Conservation (phyloP, 2,113 vertebrate species). For the Charina bottae region DNA sequence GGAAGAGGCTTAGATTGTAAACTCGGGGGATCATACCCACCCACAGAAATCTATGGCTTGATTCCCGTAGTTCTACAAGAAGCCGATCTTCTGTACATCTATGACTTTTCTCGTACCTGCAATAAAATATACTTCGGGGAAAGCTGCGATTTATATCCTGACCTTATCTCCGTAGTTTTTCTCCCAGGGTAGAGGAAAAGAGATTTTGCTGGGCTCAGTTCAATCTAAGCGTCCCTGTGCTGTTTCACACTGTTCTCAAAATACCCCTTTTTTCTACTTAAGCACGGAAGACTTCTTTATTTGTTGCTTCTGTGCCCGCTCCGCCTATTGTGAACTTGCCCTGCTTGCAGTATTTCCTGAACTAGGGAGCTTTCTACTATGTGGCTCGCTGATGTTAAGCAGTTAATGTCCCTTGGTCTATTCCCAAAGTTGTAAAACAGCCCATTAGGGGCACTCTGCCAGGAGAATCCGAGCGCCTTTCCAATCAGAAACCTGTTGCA, state of each 20-base stretch:
- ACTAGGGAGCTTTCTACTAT: slow-evolving; percentile 59
- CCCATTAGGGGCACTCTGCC: slow-evolving; percentile 63
- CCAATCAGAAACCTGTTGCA: slow-evolving; percentile 51
- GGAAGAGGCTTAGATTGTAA: too few species aligned
- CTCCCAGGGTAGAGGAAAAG: too few species aligned
- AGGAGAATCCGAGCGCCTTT: slow-evolving; percentile 47
- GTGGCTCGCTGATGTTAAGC: slow-evolving; percentile 67
- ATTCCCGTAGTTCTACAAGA: too few species aligned
- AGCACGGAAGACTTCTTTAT: slow-evolving; percentile 44
- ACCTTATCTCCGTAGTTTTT: too few species aligned
- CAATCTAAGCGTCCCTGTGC: too few species aligned
- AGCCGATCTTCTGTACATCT: too few species aligned
- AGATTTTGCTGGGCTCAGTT: too few species aligned
- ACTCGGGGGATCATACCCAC: too few species aligned
- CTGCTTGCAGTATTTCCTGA: slow-evolving; percentile 56
- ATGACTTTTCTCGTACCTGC: too few species aligned
- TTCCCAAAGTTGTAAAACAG: slow-evolving; percentile 72
- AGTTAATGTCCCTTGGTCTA: slow-evolving; percentile 69
- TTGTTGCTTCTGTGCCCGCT: slow-evolving; percentile 23
- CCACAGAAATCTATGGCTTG: too few species aligned
- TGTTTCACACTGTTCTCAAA: background rate
- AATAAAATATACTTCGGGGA: too few species aligned
- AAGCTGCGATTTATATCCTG: too few species aligned
- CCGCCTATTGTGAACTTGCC: slow-evolving; percentile 49
- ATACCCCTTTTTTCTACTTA: slow-evolving; percentile 27